Base-by-base conservation (phyloP, 1,140 invertebrate species). In the Ceratosolen fusciceps region DNA sequence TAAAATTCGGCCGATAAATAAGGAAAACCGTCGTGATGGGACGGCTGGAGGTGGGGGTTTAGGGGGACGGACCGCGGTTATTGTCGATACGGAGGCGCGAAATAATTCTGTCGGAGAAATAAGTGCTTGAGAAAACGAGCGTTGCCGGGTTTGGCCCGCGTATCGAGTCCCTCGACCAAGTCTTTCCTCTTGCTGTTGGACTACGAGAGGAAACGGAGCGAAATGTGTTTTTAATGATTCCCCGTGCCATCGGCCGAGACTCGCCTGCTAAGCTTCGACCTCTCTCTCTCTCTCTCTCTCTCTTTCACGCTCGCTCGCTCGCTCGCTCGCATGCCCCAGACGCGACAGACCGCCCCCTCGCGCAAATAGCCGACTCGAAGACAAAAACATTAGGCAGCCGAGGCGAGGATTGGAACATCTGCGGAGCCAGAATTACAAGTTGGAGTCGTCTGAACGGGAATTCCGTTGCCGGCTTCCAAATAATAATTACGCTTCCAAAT, bases 141-240 rank as follows among this genome's bases (percentile, higher is more conserved):
- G 43, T 21, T 26, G 75, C 19, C 31, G 39, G 10, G 37, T n/a
- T 31, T 31, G 68, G 65, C 62, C 56, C 52, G 73, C n/a, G n/a
- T n/a, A n/a, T n/a, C n/a, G n/a, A n/a, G n/a, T n/a, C n/a, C n/a
- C n/a, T n/a, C n/a, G n/a, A n/a, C n/a, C n/a, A n/a, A n/a, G n/a
- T 79, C 58, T 62, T 79, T 9, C 24, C 52, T 58, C 73, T 54
- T 79, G 31, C 49, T 60, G 56, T 72, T 47, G 21, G 73, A 73
- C 73, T 49, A 49, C 67, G 73, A 24, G 62, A 71, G 56, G 19
- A 34, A 49, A 29, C 26, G 43, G 14, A 49, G 72, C 77, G 81
- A 83, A 83, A 85, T 84, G 83, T 84, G 83, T 85, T 84, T 85
- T 84, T 85, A 85, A 85, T 84, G 84, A 85, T 85, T 83, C 74